Base-by-base conservation (phyloP, 2,113 vertebrate genomes). In the Ictalurus punctatus region DNA sequence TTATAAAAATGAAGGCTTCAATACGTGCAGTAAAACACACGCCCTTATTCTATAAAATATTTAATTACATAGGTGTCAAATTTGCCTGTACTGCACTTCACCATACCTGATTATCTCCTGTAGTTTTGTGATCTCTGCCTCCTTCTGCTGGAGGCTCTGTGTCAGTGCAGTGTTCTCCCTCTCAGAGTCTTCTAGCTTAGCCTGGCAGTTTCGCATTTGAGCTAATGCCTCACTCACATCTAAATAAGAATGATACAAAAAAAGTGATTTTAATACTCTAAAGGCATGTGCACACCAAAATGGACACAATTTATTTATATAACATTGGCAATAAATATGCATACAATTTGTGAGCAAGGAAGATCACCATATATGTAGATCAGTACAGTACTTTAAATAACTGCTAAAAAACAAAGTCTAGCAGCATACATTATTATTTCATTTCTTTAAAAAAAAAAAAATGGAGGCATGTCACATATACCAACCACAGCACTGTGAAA, bases 81-180 rank as follows among this genome's bases (percentile, higher is more conserved):
- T 61, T 37, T 83, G 17, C 4, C 16, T 37, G 27, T 27, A 27
- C 14, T 54, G 14, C 25, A n/a, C 67, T 7, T 25, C 4, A 13
- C 14, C 56, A 88, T 91, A 98, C 98, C 97, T 95, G 79, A 94
- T 96, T 27, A 97, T 91, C 16, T 96, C 95, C 87, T 94, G 95
- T 30, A 97, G 94, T 61, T 94, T 93, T 88, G 84, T 93, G 16
- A 97, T 94, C 94, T 99, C 97, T 12, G 96, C 95, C 91, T 97
- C 96, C 83, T 94, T 96, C 91, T 97, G 96, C 89, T 95, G 95
- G 76, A 97, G 91, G 0, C 96, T 95, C 79, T 96, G 95, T 30
- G 91, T 94, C 92, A 98, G 87, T 91, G 96, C 95, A n/a, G 92
- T 93, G 79, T 96, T 97, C 92, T 97, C 96, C 83, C 94, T 95